Evolutionary conservation across 2,113 vertebrate genomes (phyloP).

Genomic region (Isichthys henryi): DNA sequence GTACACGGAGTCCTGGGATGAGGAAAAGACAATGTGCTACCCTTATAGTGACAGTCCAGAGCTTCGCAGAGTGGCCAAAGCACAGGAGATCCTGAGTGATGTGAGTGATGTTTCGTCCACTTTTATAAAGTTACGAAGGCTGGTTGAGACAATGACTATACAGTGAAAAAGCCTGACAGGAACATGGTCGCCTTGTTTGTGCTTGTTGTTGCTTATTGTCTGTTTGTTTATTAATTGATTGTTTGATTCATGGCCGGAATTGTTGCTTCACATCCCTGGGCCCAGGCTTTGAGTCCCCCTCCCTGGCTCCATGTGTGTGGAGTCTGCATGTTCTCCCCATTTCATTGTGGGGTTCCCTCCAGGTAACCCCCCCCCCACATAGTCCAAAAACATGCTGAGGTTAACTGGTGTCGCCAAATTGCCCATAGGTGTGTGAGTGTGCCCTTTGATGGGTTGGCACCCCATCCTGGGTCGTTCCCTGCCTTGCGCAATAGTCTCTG

Average conservation of each 20-base stretch:
- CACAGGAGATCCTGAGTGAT: constrained; percentile 89
- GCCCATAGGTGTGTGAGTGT: not conserved
- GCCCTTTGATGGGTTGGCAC: not conserved
- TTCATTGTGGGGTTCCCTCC: too few relatives aligned
- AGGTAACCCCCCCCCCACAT: too few relatives aligned
- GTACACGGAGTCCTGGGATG: constrained; percentile 85
- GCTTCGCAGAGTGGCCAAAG: constrained; percentile 86
- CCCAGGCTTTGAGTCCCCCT: too few relatives aligned
- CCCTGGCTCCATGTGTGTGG: too few relatives aligned
- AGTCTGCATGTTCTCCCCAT: too few relatives aligned
- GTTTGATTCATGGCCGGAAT: not conserved
- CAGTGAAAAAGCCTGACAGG: not conserved
- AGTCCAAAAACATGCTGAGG: too few relatives aligned
- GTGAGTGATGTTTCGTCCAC: constrained; percentile 55
- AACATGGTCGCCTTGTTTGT: not conserved
- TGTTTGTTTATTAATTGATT: not conserved
- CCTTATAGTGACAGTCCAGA: constrained; percentile 94
- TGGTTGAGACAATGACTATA: not conserved
- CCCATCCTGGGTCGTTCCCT: not conserved
- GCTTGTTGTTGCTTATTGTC: not conserved
- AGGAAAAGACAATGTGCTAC: constrained; percentile 79
- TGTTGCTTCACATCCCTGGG: too few relatives aligned
- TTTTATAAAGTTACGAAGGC: not conserved
- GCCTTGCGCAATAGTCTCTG: not conserved
- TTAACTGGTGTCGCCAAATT: not conserved